Base-by-base conservation (phyloP, 2,888 invertebrate genomes). In the Rambutsinella grinnellia region DNA sequence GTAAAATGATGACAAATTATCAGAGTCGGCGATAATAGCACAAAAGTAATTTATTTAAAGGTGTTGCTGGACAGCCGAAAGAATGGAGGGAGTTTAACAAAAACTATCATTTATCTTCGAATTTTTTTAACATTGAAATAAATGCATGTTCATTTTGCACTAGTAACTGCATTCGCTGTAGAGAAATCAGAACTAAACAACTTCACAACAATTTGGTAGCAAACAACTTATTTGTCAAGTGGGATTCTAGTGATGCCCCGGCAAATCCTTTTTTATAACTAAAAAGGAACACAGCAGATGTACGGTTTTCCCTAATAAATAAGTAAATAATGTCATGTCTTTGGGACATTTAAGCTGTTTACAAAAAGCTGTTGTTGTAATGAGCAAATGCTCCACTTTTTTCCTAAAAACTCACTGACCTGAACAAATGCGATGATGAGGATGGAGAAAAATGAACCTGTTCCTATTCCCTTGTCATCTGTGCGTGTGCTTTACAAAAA, bases 1-100 rank as follows among this genome's bases (percentile, higher is more conserved):
- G 36, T 36, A 36, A 65, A 66, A 66, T 60, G 65, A 72, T 72
- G 72, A 72, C 72, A 72, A 72, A 72, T 72, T 72, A 66, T 51
- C 44, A 47, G 51, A 26, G n/a, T 62, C 51, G 8, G 51, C 26
- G 27, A 47, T 21, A 28, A 13, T 10, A 27, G 21, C 26, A n/a
- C 23, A 44, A 49, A 58, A 26, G 24, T n/a, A 6, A 56, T 36
- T 3, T 28, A 15, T 28, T 67, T 36, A 36, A 36, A 23, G 54
- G 21, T 15, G 19, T 10, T 23, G 23, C n/a, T 21, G 62, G 60
- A 70, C 47, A 70, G 60, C 65, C 49, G 70, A 57, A 56, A 10
- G 47, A 23, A 46, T 8, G 36, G 36, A 36, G 36, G 13, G 36
- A 36, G 13, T 36, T 5, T 36, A 36, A 36, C 36, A 36, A 36